Evolutionary conservation across 2,888 invertebrate species (phyloP).

Genomic region (Prosapia bicincta): DNA sequence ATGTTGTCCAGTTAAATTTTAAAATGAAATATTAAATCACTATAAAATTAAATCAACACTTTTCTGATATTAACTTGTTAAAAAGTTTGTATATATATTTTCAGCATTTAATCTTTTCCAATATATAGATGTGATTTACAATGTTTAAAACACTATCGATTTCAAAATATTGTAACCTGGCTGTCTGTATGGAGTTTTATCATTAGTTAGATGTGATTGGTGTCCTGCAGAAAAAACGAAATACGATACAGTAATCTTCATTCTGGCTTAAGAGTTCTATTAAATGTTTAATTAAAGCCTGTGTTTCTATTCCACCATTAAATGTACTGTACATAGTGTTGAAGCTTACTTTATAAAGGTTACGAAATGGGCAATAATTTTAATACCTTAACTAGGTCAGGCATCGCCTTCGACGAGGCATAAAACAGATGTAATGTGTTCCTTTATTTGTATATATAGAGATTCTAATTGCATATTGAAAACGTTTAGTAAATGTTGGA

Average conservation of each 20-base stretch:
- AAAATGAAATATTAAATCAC: too few relatives aligned
- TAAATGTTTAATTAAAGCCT: not conserved
- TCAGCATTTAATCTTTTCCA: too few relatives aligned
- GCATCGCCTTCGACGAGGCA: not conserved
- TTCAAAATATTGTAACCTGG: too few relatives aligned
- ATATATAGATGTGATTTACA: too few relatives aligned
- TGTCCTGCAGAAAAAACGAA: too few relatives aligned
- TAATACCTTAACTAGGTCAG: not conserved
- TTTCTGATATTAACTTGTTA: too few relatives aligned
- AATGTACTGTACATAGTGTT: not conserved
- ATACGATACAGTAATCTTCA: not conserved
- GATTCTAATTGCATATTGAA: not conserved
- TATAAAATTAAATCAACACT: too few relatives aligned
- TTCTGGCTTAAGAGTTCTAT: not conserved
- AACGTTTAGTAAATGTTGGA: not conserved
- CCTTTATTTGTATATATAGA: not conserved
- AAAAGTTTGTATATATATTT: too few relatives aligned
- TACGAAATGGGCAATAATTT: not conserved
- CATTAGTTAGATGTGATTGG: too few relatives aligned
- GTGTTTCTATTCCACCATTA: not conserved
- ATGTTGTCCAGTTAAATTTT: too few relatives aligned
- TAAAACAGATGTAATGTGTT: not conserved
- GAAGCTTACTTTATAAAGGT: not conserved
- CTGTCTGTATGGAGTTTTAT: too few relatives aligned
- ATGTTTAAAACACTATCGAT: too few relatives aligned